Evolutionary conservation across 2,797 vertebrate genomes (phyloP).

Genomic region (Pampus argenteus): DNA sequence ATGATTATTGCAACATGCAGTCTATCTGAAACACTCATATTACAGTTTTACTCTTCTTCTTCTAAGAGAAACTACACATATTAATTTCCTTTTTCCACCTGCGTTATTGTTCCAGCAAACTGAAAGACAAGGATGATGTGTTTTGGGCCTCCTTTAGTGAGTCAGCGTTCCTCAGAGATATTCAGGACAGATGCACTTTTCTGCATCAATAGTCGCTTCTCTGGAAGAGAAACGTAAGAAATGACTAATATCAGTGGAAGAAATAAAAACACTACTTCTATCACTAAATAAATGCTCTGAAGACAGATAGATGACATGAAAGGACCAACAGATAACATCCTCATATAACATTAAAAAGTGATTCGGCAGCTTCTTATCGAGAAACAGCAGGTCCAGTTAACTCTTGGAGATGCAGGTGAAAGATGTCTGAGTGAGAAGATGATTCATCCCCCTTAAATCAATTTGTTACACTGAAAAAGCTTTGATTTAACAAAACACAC

Average conservation of each 20-base stretch:
- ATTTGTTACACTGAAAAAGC: conserved; percentile 35
- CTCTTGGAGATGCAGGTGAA: conserved; percentile 23
- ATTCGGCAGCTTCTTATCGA: conserved; percentile 2
- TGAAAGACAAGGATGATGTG: too few relatives aligned
- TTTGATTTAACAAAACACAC: conserved; percentile 12
- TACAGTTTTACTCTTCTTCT: too few relatives aligned
- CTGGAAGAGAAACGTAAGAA: neutral
- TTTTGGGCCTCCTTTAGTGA: conserved; percentile 5
- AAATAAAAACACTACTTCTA: neutral
- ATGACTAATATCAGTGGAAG: neutral
- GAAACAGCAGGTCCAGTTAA: neutral
- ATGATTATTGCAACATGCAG: too few relatives aligned
- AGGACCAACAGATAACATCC: neutral
- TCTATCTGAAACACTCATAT: too few relatives aligned
- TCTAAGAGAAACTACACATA: too few relatives aligned
- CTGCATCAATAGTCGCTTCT: neutral
- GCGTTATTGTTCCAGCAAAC: too few relatives aligned
- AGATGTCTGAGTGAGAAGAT: neutral
- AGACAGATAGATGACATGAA: conserved; percentile 3
- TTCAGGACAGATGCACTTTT: neutral
- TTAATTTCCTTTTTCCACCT: too few relatives aligned
- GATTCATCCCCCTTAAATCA: conserved; percentile 27
- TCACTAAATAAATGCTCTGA: neutral
- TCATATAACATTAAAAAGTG: neutral
- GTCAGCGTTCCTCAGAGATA: conserved; percentile 1